Percentiles rank a stretch among this genome's conserved stretches.
Evolutionary conservation across 2,113 vertebrate genomes (phyloP).

Genomic region (Ictalurus furcatus): DNA sequence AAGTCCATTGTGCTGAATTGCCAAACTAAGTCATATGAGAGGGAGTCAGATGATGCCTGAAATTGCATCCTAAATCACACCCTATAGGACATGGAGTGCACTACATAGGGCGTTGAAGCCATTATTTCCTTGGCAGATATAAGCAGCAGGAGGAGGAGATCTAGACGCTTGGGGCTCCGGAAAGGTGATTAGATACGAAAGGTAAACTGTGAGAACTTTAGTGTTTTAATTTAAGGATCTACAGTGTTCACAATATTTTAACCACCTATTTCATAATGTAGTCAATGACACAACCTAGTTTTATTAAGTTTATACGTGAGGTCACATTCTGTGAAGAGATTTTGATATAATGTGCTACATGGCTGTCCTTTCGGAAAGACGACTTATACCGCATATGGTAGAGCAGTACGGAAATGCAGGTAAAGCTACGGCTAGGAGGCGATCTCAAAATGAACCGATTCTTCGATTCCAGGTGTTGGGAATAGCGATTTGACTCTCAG

Average conservation of each 20-base stretch:
- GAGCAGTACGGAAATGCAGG: not conserved
- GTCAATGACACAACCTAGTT: not conserved
- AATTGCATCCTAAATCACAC: not conserved
- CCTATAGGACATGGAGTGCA: not conserved
- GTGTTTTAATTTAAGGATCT: not conserved
- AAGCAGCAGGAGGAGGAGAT: not conserved
- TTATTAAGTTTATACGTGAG: not conserved
- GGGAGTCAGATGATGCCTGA: conserved; percentile 37
- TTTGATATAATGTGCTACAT: not conserved
- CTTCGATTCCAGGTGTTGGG: not conserved
- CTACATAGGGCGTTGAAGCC: not conserved
- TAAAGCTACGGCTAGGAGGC: not conserved
- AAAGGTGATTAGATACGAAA: not conserved
- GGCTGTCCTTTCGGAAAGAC: not conserved
- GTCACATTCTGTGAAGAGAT: not conserved
- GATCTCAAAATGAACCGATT: not conserved
- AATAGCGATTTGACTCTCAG: not conserved
- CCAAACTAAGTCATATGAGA: conserved; percentile 28
- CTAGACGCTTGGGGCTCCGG: not conserved
- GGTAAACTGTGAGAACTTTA: not conserved
- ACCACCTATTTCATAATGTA: not conserved
- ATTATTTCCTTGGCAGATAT: not conserved
- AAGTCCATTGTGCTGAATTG: conserved; percentile 35
- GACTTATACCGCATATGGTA: not conserved
- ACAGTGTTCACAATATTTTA: not conserved